phyloP scores from a whole-genome alignment of 2,888 invertebrate genomes.

The Andrena camellia region DNA sequence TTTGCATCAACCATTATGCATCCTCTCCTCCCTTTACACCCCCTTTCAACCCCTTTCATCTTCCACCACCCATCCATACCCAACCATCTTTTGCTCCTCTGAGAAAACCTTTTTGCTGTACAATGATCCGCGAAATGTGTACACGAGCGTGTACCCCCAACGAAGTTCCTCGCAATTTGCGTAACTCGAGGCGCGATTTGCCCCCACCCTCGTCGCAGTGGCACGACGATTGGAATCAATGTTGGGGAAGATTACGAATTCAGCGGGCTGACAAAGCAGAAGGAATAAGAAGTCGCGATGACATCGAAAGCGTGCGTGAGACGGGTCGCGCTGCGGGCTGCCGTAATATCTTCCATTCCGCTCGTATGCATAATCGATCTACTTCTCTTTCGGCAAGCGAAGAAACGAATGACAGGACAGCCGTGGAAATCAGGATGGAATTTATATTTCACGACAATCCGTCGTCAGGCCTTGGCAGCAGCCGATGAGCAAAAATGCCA shows the following conservation, averaged over 20 bases:
- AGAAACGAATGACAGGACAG: slow-evolving; percentile 26
- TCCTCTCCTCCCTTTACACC: not conserved
- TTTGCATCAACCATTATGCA: too few relatives aligned
- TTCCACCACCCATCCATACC: not conserved
- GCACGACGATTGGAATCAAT: slow-evolving; percentile 34
- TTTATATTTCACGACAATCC: slow-evolving; percentile 51
- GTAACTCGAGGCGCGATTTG: not conserved
- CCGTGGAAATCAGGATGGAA: slow-evolving; percentile 36
- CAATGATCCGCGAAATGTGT: not conserved
- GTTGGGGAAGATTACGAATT: slow-evolving; percentile 45
- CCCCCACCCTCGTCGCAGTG: not conserved
- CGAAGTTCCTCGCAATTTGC: not conserved
- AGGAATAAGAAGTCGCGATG: slow-evolving; percentile 26
- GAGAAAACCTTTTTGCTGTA: not conserved
- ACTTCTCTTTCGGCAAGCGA: slow-evolving; percentile 26
- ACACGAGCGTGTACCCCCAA: not conserved
- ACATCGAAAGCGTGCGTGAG: not conserved
- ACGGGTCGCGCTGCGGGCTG: not conserved
- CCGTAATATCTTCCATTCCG: slow-evolving; percentile 54
- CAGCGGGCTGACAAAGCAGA: not conserved
- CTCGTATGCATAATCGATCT: slow-evolving; percentile 64
- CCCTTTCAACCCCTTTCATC: not conserved
- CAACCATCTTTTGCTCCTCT: not conserved
- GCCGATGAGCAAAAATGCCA: too few relatives aligned
- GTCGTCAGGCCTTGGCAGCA: slow-evolving; percentile 4